Evolutionary conservation across 2,113 vertebrate genomes (phyloP).

Genomic region (Lasiurus borealis): DNA sequence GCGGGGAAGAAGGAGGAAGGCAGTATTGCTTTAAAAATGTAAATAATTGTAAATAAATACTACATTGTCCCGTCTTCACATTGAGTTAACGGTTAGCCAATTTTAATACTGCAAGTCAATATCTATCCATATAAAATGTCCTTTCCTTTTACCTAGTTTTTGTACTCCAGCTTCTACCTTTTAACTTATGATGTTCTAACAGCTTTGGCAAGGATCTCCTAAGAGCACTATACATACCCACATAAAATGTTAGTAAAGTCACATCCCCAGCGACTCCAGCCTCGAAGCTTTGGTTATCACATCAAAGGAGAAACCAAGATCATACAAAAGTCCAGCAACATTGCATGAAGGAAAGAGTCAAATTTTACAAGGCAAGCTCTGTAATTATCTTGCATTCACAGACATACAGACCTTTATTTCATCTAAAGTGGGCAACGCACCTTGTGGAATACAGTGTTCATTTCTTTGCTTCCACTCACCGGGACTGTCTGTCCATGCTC

Average conservation of each 20-base stretch:
- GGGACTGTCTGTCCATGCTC: conserved; percentile 98
- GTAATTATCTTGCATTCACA: background rate
- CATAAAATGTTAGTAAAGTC: background rate
- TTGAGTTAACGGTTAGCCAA: background rate
- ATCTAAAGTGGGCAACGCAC: fast-evolving
- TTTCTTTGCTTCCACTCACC: conserved; percentile 85
- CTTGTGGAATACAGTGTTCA: fast-evolving
- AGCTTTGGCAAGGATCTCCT: background rate
- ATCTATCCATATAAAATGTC: background rate
- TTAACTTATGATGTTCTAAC: background rate
- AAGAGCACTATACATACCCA: background rate
- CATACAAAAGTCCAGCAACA: background rate
- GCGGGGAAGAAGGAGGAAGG: too few relatives aligned
- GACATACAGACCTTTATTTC: too few relatives aligned
- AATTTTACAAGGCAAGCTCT: background rate
- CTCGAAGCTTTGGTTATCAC: background rate
- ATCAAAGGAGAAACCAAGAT: background rate
- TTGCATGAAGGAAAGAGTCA: too few relatives aligned
- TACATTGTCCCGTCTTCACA: background rate
- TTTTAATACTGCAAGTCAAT: background rate
- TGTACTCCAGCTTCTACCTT: background rate
- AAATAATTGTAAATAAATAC: background rate
- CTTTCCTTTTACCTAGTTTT: background rate
- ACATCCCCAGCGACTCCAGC: background rate
- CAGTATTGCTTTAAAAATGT: background rate